These are phyloP conservation scores for Heterodera schachtii DNA, from an alignment of 1,140 invertebrate species.

Conservation along the genomic window DNA sequence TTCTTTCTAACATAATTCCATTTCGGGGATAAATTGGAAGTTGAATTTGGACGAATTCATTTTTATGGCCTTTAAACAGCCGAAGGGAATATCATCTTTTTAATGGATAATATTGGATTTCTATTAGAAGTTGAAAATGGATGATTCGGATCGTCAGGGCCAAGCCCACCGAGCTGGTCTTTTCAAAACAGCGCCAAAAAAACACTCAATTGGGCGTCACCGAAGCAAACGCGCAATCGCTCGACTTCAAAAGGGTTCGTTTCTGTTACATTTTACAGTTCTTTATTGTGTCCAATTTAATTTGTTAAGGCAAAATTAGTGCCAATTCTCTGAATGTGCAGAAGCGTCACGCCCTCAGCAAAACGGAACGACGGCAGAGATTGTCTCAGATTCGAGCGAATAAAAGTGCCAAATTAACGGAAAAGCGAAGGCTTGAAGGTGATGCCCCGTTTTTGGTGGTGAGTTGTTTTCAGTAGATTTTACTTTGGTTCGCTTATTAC, in stretches of 20 bases:
- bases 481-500: background rate
- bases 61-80: too few relatives aligned
- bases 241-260: constrained; percentile 22
- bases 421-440: constrained; percentile 27
- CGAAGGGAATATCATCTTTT: too few relatives aligned
- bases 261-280: background rate
- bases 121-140: background rate
- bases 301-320: constrained; percentile 31
- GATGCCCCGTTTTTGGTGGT: background rate
- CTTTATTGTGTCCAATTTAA: constrained; percentile 3
- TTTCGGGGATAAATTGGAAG: constrained; percentile 9
- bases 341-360: constrained; percentile 8
- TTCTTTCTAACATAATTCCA: constrained; percentile 6
- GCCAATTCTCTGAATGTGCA: constrained; percentile 14
- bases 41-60: constrained; percentile 6
- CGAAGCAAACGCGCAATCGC: constrained; percentile 45
- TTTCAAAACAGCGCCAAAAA: constrained; percentile 50
- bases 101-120: too few relatives aligned
- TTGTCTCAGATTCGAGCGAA: constrained; percentile 27
- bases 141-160: too few relatives aligned
- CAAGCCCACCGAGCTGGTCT: constrained; percentile 43
- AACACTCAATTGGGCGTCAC: constrained; percentile 48
- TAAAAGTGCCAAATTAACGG: constrained; percentile 29
- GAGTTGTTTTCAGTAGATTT: background rate
- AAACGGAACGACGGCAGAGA: constrained; percentile 22